These are phyloP conservation scores for Eristalis arbustorum DNA, from an alignment of 2,888 invertebrate species.

Conservation along the genomic window DNA sequence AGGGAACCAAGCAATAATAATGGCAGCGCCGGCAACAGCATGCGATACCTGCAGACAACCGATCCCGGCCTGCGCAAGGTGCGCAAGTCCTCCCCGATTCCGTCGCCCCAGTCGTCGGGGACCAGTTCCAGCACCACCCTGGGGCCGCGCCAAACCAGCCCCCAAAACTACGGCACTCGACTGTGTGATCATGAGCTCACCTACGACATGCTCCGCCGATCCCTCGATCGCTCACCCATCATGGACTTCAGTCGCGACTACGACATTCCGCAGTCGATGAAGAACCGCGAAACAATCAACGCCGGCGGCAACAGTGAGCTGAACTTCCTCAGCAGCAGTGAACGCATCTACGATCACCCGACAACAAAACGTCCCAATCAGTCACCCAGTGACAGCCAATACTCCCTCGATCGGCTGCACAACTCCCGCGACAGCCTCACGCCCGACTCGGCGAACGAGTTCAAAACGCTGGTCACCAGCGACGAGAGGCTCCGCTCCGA, in stretches of 20 bases:
- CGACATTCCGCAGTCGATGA: constrained; percentile 75
- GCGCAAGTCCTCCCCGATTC: constrained; percentile 76
- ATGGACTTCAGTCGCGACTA: constrained; percentile 79
- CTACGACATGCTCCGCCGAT: constrained; percentile 78
- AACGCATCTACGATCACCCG: constrained; percentile 77
- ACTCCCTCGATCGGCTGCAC: constrained; percentile 73
- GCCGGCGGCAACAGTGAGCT: constrained; percentile 78
- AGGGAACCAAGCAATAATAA: constrained; percentile 76
- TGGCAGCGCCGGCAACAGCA: constrained; percentile 66
- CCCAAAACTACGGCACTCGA: constrained; percentile 79
- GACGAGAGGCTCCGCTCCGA: constrained; percentile 69
- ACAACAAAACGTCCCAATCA: constrained; percentile 73
- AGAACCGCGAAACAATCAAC: constrained; percentile 78
- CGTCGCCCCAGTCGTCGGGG: constrained; percentile 77
- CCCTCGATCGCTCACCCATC: constrained; percentile 77
- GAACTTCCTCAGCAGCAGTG: constrained; percentile 78
- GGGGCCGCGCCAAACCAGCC: constrained; percentile 76
- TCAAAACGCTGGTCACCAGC: constrained; percentile 66
- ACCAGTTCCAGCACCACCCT: constrained; percentile 62
- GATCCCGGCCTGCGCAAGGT: constrained; percentile 57
- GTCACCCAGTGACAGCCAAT: constrained; percentile 75
- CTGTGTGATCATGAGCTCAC: constrained; percentile 80
- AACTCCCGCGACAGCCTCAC: constrained; percentile 71
- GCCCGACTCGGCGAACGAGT: constrained; percentile 72
- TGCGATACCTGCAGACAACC: constrained; percentile 74